These are phyloP conservation scores for Blennius ocellaris DNA, from an alignment of 2,113 vertebrate genomes.

Conservation along the genomic window DNA sequence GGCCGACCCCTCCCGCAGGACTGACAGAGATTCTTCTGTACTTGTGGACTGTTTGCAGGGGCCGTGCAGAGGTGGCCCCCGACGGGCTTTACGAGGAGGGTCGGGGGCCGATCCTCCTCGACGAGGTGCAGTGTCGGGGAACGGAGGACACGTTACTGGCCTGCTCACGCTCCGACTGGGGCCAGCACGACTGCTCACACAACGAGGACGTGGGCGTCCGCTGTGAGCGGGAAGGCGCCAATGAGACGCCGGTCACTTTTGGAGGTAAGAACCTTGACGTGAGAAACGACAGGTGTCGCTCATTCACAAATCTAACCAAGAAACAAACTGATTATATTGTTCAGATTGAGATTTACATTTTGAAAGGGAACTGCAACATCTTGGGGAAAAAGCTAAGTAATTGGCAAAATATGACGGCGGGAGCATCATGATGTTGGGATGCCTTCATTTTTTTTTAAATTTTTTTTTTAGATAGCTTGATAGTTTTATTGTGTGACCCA, in stretches of 20 bases:
- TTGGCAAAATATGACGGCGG: no score
- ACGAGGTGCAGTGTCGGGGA: constrained; percentile 87
- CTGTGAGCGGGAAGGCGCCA: constrained; percentile 69
- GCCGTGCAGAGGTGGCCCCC: constrained; percentile 59
- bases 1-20: not conserved
- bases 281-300: no score
- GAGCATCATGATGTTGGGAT: no score
- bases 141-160: constrained; percentile 82
- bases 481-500: no score
- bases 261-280: constrained; percentile 51
- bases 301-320: no score
- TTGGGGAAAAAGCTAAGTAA: no score
- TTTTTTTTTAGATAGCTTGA: no score
- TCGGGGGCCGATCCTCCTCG: constrained; percentile 86
- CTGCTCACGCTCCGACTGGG: constrained; percentile 85
- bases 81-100: constrained; percentile 78
- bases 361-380: no score
- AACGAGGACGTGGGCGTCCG: constrained; percentile 86
- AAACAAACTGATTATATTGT: no score
- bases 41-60: constrained; percentile 55
- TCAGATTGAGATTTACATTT: no score
- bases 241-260: constrained; percentile 25
- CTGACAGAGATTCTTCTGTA: not conserved
- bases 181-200: constrained; percentile 90
- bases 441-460: no score